phyloP scores from a whole-genome alignment of 1,140 invertebrate species.

The Apis cerana region DNA sequence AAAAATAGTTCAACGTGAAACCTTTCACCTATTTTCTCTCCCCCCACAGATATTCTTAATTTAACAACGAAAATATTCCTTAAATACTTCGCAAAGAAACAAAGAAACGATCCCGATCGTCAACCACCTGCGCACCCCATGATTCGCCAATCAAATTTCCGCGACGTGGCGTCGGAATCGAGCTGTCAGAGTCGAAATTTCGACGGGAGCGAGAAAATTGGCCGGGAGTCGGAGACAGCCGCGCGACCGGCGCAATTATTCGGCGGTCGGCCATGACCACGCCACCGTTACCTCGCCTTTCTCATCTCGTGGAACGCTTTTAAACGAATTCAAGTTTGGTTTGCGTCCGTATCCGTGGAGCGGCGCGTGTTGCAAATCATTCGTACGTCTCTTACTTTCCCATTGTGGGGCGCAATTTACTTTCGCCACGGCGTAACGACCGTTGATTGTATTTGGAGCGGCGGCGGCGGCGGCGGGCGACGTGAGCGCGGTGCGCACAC shows the following conservation, averaged over 20 bases:
- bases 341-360: neutral
- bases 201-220: constrained; percentile 13
- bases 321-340: constrained; percentile 24
- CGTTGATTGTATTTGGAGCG: constrained; percentile 34
- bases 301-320: neutral
- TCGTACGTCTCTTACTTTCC: constrained; percentile 32
- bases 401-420: constrained; percentile 40
- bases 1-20: too few species aligned
- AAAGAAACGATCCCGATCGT: constrained; percentile 48
- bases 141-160: constrained; percentile 29
- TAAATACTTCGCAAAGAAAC: neutral
- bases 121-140: constrained; percentile 5
- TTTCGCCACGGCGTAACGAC: constrained; percentile 41
- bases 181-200: constrained; percentile 30
- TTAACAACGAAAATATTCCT: too few species aligned
- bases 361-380: constrained; percentile 15
- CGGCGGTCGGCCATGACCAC: constrained; percentile 27
- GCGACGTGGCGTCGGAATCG: constrained; percentile 6
- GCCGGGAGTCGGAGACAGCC: neutral
- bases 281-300: constrained; percentile 10
- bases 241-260: constrained; percentile 32
- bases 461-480: neutral
- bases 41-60: too few species aligned
- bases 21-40: too few species aligned
- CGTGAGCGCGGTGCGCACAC: neutral